Evolutionary conservation across 2,113 vertebrate species (phyloP), one percentile per base, ranked within the genome.

Genomic region (Trachemys scripta): DNA sequence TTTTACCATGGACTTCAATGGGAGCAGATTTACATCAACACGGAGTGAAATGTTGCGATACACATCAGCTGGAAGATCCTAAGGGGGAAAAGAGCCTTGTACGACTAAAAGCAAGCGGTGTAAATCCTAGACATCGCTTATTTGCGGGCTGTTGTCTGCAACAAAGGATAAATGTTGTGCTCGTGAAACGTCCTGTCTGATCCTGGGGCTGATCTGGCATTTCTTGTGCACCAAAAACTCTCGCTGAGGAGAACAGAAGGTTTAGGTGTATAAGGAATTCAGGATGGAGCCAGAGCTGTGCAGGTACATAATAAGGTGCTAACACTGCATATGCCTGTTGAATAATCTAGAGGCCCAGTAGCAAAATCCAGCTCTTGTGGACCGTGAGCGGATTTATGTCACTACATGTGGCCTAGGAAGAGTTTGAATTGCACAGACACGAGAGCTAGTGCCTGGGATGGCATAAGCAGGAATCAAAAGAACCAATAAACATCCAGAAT

Each of bases 1-100:
- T 96, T 83, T n/a, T 5, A 7, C 47, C 49, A 1, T 84, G 90
- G 82, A 92, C 93, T 95, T 89, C 81, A 50, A 29, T 75, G 84
- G 90, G 87, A 93, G 17, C 1, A 38, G 56, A 80, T 49, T 85
- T 62, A 56, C 90, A 95, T 91, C 95, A 69, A 85, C 94, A 22
- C 51, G 81, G 1, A 0, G 20, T 93, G 0, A 0, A 25, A 89
- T 54, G 84, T 95, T 29, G 9, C 22, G 86, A 88, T 90, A 79
- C 50, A 1, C 24, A 1, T 62, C 89, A 0, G 0, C 69, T 76
- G 5, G 76, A 87, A 90, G 86, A 84, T 80, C 76, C 27, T 83
- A 10, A 56, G 38, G 24, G 47, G 56, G 51, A 85, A 90, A 94
- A 87, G 42, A 95, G 51, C 0, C 0, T 80, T 20, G 29, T 10